Evolutionary conservation across 2,113 vertebrate genomes (phyloP).

Genomic region (Gymnobelideus leadbeateri): DNA sequence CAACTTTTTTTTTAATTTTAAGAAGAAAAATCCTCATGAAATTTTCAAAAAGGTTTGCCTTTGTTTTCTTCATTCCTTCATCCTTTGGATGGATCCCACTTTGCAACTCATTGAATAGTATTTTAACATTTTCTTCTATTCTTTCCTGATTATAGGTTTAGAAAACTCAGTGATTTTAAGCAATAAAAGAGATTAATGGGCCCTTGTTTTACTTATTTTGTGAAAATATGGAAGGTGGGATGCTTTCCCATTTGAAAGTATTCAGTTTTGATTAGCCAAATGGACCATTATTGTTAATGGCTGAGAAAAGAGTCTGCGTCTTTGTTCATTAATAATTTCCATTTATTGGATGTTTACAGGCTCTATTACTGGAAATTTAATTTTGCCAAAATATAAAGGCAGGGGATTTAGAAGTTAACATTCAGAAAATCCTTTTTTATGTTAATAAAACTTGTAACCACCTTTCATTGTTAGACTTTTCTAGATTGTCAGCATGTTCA

Average conservation of each 20-base stretch:
- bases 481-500: not conserved
- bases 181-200: conserved; percentile 41
- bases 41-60: conserved; percentile 43
- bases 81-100: conserved; percentile 44
- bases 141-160: conserved; percentile 37
- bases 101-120: conserved; percentile 10
- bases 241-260: conserved; percentile 32
- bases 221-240: not conserved
- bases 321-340: conserved; percentile 41
- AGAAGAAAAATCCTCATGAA: conserved; percentile 23
- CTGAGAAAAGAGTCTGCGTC: conserved; percentile 21
- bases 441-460: not conserved
- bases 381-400: conserved; percentile 5
- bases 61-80: conserved; percentile 61
- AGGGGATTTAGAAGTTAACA: conserved; percentile 21
- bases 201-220: not conserved
- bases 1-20: conserved; percentile 50
- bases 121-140: conserved; percentile 51
- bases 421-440: conserved; percentile 14
- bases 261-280: conserved; percentile 52
- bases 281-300: conserved; percentile 44
- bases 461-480: conserved; percentile 1
- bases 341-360: conserved; percentile 39
- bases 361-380: conserved; percentile 33
- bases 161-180: conserved; percentile 26